phyloP scores from a whole-genome alignment of 2,888 invertebrate species.

The Eulithis testata region DNA sequence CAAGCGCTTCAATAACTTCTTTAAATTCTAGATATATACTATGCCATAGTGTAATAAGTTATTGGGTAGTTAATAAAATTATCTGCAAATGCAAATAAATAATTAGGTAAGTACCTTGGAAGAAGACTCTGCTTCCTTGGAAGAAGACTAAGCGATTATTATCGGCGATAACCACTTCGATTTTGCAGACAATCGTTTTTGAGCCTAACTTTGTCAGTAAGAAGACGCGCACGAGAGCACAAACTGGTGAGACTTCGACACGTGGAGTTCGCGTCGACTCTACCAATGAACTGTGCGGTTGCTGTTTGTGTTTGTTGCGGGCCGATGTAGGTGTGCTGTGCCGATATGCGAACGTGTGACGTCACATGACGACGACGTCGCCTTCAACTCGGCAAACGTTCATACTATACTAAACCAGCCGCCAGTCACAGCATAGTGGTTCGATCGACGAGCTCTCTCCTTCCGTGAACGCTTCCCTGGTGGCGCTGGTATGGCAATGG shows the following conservation, averaged over 20 bases:
- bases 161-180: conserved; percentile 42
- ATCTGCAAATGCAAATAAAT: neutral
- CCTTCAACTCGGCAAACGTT: conserved; percentile 28
- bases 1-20: too few species aligned
- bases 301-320: conserved; percentile 26
- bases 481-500: conserved; percentile 20
- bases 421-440: conserved; percentile 22
- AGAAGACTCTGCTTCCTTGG: conserved; percentile 27
- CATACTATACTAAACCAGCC: conserved; percentile 17
- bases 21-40: too few species aligned
- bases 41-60: too few species aligned
- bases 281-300: conserved; percentile 60
- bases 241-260: conserved; percentile 56
- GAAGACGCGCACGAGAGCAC: conserved; percentile 53
- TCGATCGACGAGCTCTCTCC: conserved; percentile 33
- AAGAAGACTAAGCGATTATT: conserved; percentile 33
- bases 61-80: neutral
- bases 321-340: conserved; percentile 50
- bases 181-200: conserved; percentile 48
- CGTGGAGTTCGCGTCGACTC: conserved; percentile 61
- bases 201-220: conserved; percentile 46
- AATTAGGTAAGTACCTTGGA: conserved; percentile 46
- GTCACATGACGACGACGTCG: conserved; percentile 72
- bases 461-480: conserved; percentile 28
- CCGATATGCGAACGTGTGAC: conserved; percentile 57